These are phyloP conservation scores for Drosophila kuntzei DNA, from an alignment of 2,888 invertebrate genomes.

Conservation along the genomic window DNA sequence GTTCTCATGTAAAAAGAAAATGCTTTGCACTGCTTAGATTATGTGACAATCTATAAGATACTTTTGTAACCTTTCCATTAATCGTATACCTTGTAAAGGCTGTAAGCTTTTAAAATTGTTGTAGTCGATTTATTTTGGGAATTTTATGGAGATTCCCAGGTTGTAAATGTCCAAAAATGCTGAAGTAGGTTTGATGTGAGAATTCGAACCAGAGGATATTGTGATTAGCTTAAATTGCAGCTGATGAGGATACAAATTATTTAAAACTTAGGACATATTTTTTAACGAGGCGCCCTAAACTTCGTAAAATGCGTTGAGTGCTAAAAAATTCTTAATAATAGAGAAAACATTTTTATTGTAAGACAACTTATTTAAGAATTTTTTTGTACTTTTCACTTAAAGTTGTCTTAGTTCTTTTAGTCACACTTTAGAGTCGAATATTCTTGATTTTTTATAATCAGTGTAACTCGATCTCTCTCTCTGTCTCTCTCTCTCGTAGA, in stretches of 20 bases:
- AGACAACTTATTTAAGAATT: background rate
- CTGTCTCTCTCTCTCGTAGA: no score
- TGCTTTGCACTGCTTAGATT: conserved; percentile 5
- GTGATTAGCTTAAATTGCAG: no score
- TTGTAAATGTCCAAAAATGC: background rate
- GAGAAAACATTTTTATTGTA: no score
- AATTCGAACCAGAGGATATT: background rate
- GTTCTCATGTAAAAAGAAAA: conserved; percentile 24
- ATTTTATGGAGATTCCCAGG: background rate
- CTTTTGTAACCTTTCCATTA: background rate
- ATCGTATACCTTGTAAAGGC: background rate
- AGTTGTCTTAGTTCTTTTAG: no score
- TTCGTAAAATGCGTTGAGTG: no score
- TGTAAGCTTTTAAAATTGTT: background rate
- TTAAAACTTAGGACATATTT: no score
- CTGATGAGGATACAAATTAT: background rate
- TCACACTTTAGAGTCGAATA: no score
- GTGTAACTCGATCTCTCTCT: no score
- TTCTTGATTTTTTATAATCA: no score
- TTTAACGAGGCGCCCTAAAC: no score
- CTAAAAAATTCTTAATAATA: no score
- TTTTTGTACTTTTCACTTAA: background rate
- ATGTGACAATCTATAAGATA: conserved; percentile 24
- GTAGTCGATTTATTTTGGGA: no score
- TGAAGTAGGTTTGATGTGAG: background rate